phyloP scores from a whole-genome alignment of 2,797 vertebrate genomes.

The Cyclopterus lumpus region DNA sequence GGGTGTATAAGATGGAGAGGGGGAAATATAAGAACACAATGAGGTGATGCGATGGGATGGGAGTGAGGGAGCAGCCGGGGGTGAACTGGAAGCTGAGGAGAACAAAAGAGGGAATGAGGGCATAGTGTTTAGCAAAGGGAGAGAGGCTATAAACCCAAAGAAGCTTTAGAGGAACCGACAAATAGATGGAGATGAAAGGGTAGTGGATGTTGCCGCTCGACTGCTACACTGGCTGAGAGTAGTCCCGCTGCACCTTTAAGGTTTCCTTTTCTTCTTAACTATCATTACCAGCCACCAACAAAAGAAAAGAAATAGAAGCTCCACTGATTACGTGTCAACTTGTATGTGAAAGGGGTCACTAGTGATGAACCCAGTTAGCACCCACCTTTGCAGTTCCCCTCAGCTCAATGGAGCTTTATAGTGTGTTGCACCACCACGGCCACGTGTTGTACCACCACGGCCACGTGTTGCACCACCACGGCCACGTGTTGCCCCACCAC shows the following conservation, averaged over 20 bases:
- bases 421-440: too few species aligned
- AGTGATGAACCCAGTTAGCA: background rate
- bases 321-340: background rate
- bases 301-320: conserved; percentile 17
- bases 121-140: conserved; percentile 42
- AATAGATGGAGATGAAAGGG: conserved; percentile 55
- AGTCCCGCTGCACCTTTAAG: conserved; percentile 21
- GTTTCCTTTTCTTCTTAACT: conserved; percentile 7
- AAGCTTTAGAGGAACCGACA: conserved; percentile 36
- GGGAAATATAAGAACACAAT: conserved; percentile 20
- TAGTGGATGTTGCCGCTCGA: conserved; percentile 7
- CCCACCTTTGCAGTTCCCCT: background rate
- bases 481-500: too few species aligned
- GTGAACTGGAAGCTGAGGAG: conserved; percentile 17
- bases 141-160: conserved; percentile 14
- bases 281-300: conserved; percentile 27
- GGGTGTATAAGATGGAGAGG: conserved; percentile 32
- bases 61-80: background rate
- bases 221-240: conserved; percentile 7
- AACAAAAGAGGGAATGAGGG: conserved; percentile 29
- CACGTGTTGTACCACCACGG: too few species aligned
- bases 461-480: too few species aligned
- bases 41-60: conserved; percentile 10
- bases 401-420: background rate
- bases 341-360: background rate